These are phyloP conservation scores for Fissipunctia ypsillon DNA, from an alignment of 2,888 invertebrate genomes.

Conservation along the genomic window DNA sequence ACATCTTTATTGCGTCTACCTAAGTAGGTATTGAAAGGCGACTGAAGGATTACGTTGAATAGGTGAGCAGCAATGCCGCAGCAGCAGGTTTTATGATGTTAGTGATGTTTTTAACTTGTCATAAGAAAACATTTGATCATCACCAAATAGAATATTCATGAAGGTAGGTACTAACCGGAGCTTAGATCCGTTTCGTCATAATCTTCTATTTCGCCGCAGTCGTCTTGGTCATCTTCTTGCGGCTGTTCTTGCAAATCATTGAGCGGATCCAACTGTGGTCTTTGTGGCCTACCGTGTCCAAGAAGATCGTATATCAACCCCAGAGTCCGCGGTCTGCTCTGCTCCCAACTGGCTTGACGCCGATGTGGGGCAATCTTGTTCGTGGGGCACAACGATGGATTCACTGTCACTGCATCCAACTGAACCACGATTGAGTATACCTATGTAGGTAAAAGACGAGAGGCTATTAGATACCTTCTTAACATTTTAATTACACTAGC, in stretches of 20 bases:
- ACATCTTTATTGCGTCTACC: background rate
- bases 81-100: background rate
- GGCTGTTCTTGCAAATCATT: conserved; percentile 80
- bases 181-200: conserved; percentile 87
- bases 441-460: conserved; percentile 62
- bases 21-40: background rate
- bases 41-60: background rate
- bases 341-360: conserved; percentile 69
- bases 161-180: conserved; percentile 76
- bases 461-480: background rate
- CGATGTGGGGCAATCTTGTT: conserved; percentile 87
- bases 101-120: background rate
- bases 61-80: background rate
- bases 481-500: background rate
- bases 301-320: conserved; percentile 80
- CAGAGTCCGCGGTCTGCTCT: conserved; percentile 77
- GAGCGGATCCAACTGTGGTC: conserved; percentile 60
- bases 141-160: background rate
- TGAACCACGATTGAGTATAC: conserved; percentile 67
- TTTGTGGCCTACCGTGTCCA: conserved; percentile 68
- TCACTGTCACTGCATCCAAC: conserved; percentile 79
- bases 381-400: conserved; percentile 82
- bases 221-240: conserved; percentile 81
- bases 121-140: background rate
- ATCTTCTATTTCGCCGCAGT: conserved; percentile 87